Base-by-base conservation (phyloP, 2,113 vertebrate species). In the Heterotilapia buettikoferi region DNA sequence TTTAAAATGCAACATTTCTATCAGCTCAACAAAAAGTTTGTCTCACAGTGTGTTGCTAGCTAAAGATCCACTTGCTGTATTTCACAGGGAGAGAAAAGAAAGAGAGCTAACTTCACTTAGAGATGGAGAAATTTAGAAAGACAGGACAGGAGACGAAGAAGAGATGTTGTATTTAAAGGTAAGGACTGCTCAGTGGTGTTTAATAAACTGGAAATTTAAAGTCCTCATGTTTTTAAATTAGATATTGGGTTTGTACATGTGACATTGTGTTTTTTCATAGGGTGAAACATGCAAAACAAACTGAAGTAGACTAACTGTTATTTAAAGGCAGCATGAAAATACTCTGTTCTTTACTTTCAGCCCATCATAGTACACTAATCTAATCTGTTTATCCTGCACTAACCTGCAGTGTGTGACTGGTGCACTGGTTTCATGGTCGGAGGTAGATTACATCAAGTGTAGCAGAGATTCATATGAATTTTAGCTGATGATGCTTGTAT, bases 151-250 rank as follows among this genome's bases (percentile, higher is more conserved):
- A 66, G 6, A 63, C 1, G 0, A 66, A 66, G 61, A 66, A n/a
- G 61, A n/a, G 31, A 36, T n/a, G 9, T 66, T 66, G n/a, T 12
- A 36, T 7, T 66, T 66, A 12, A 66, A 36, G 31, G 61, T 36
- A 36, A 66, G 18, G 10, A 7, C 18, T 66, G 2, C 31, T 66
- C 61, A n/a, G 61, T 12, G 18, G 61, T n/a, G 9, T 66, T 59
- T 66, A 66, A 36, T 66, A n/a, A 36, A 2, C 4, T 36, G 59
- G 9, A 66, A 36, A 36, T 66, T 36, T 66, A 63, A 0, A 63
- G 61, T 63, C 0, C 0, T 66, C 1, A 0, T 66, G 31, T 66
- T 66, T n/a, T n/a, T 7, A 36, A 66, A 61, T 66, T 31, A 66
- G 61, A 66, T 12, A 36, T 36, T 66, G 31, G 61, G 31, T 66